Evolutionary conservation across 1,140 invertebrate genomes (phyloP).

Genomic region (Adelges cooleyi): DNA sequence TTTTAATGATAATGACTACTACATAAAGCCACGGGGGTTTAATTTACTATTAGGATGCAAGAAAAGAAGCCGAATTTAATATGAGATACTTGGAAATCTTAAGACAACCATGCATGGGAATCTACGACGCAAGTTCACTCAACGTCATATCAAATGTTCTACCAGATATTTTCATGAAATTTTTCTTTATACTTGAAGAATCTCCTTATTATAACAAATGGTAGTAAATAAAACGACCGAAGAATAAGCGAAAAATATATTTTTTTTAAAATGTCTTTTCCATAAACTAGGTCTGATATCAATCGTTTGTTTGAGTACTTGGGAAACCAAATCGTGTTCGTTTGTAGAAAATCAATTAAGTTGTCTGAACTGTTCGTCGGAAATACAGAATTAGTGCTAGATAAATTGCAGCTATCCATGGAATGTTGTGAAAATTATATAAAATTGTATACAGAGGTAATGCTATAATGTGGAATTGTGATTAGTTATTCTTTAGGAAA

Average conservation of each 20-base stretch:
- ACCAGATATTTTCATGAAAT: not conserved
- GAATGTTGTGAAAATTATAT: slow-evolving; percentile 16
- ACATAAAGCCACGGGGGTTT: too few species aligned
- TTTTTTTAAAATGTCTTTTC: too few species aligned
- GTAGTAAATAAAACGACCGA: not conserved
- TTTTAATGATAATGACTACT: too few species aligned
- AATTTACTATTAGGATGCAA: not conserved
- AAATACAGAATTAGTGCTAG: not conserved
- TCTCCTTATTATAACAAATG: slow-evolving; percentile 8
- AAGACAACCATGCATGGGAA: not conserved
- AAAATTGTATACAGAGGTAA: not conserved
- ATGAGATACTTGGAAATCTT: slow-evolving; percentile 4
- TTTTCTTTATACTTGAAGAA: slow-evolving; percentile 9
- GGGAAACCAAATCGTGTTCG: slow-evolving; percentile 7
- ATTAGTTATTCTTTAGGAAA: too few species aligned
- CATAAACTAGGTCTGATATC: not conserved
- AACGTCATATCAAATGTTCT: not conserved
- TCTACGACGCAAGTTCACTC: not conserved
- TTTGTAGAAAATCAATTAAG: slow-evolving; percentile 6
- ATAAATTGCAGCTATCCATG: not conserved
- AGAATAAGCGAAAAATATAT: too few species aligned
- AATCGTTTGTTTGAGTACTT: slow-evolving; percentile 11
- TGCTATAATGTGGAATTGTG: not conserved
- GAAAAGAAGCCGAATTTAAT: not conserved
- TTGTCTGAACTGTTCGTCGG: not conserved